phyloP scores from a whole-genome alignment of 2,888 invertebrate species.

The Silvanus unidentatus region DNA sequence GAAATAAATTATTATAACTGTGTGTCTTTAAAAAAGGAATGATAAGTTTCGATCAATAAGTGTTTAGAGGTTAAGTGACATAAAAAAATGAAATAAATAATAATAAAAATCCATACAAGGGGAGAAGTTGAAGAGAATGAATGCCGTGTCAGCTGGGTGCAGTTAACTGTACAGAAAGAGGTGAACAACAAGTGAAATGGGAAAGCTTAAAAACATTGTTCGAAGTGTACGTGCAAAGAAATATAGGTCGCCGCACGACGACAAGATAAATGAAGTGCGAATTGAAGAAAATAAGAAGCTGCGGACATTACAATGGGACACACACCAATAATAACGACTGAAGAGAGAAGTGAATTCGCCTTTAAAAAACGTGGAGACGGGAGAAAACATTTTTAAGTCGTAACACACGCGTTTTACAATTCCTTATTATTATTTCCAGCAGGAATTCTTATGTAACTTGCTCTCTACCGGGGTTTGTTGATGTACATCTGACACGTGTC shows the following conservation, averaged over 20 bases:
- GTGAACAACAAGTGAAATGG: slow-evolving; percentile 12
- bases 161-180: slow-evolving; percentile 11
- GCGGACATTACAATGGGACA: slow-evolving; percentile 21
- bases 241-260: slow-evolving; percentile 29
- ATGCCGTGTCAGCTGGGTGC: slow-evolving; percentile 13
- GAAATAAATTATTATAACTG: no score
- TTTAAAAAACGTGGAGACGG: slow-evolving; percentile 16
- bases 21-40: no score
- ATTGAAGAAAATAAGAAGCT: slow-evolving; percentile 26
- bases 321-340: slow-evolving; percentile 10
- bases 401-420: slow-evolving; percentile 4
- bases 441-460: no score
- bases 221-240: slow-evolving; percentile 14
- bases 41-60: slow-evolving; percentile 11
- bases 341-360: slow-evolving; percentile 4
- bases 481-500: no score
- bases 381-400: slow-evolving; percentile 1
- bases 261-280: slow-evolving; percentile 33
- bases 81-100: slow-evolving; percentile 18
- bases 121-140: slow-evolving; percentile 12
- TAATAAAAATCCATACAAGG: neutral
- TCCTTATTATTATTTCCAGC: no score
- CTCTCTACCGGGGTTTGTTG: no score
- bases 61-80: slow-evolving; percentile 28
- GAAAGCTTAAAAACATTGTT: slow-evolving; percentile 9